phyloP scores from a whole-genome alignment of 1,140 invertebrate species.

The Drosophila dunni region DNA sequence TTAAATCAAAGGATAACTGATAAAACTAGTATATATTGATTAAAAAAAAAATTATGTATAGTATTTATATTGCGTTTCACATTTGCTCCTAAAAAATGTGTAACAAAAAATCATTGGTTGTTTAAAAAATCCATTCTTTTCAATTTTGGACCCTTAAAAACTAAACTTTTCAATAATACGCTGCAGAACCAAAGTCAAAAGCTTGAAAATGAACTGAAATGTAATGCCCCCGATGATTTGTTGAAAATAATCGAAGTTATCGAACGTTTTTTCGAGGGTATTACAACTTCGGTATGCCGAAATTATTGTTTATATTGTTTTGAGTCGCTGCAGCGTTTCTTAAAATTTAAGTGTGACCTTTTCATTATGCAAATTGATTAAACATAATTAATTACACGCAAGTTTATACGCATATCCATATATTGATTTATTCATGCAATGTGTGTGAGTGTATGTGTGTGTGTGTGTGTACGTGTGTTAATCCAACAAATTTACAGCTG shows the following conservation, averaged over 20 bases:
- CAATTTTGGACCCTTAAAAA: conserved; percentile 50
- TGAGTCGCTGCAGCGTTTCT: conserved; percentile 9
- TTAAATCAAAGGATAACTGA: neutral
- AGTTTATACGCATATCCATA: conserved; percentile 9
- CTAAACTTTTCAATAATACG: conserved; percentile 24
- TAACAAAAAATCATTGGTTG: conserved; percentile 25
- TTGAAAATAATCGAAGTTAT: conserved; percentile 6
- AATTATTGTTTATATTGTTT: neutral
- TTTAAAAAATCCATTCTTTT: too few relatives aligned
- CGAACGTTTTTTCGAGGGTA: conserved; percentile 33
- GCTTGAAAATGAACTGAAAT: conserved; percentile 23
- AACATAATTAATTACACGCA: conserved; percentile 36
- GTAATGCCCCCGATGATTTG: conserved; percentile 16
- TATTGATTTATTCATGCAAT: conserved; percentile 21
- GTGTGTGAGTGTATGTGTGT: conserved; percentile 12
- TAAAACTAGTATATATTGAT: conserved; percentile 6
- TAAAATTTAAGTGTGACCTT: conserved; percentile 22
- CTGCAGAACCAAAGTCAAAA: conserved; percentile 13
- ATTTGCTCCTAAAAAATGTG: conserved; percentile 20
- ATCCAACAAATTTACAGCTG: neutral
- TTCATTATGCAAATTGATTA: conserved; percentile 14
- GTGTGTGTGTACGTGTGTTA: conserved; percentile 1
- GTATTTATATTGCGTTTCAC: conserved; percentile 31
- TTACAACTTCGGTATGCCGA: conserved; percentile 15
- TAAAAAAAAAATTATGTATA: neutral